A percentile compares a stretch with the other conserved stretches of the same genome.
These are phyloP conservation scores for Osmerus eperlanus DNA, from an alignment of 2,113 vertebrate genomes.

Conservation along the genomic window DNA sequence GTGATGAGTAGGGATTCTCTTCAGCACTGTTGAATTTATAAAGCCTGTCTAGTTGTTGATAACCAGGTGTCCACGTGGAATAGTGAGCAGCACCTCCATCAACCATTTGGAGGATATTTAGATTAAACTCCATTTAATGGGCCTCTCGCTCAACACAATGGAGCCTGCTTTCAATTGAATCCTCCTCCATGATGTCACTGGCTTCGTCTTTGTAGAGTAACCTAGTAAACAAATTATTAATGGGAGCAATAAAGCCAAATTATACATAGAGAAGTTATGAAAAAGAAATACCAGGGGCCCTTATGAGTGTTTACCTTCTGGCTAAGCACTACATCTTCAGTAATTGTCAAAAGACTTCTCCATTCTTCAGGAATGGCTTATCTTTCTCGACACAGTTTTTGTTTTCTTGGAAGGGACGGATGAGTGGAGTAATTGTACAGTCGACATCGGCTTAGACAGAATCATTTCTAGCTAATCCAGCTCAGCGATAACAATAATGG, in stretches of 20 bases:
- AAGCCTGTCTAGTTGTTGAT: constrained; percentile 55
- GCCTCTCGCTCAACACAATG: constrained; percentile 47
- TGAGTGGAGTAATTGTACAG: constrained; percentile 68
- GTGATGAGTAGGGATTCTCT: constrained; percentile 43
- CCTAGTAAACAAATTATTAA: constrained; percentile 91
- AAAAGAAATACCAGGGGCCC: constrained; percentile 83
- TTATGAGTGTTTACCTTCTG: constrained; percentile 79
- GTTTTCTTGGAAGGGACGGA: constrained; percentile 56
- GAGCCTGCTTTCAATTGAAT: constrained; percentile 79
- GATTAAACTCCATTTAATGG: constrained; percentile 73
- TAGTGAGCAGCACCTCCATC: constrained; percentile 61
- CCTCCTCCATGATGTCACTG: constrained; percentile 86
- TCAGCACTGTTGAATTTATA: constrained; percentile 43
- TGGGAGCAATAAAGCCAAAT: constrained; percentile 92
- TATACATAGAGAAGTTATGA: constrained; percentile 91
- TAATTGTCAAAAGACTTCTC: constrained; percentile 51
- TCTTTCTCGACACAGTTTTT: constrained; percentile 57
- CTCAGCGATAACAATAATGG: constrained; percentile 67
- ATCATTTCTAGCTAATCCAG: constrained; percentile 68
- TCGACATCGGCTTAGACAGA: constrained; percentile 70
- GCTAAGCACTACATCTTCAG: constrained; percentile 33
- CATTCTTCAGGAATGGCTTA: constrained; percentile 53
- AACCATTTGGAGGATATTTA: constrained; percentile 66
- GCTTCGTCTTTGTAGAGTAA: constrained; percentile 81
- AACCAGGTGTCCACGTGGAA: constrained; percentile 56